A percentile compares a stretch with the other conserved stretches of the same genome.
Evolutionary conservation across 2,888 invertebrate species (phyloP).

Genomic region (Petrolisthes manimaculis): DNA sequence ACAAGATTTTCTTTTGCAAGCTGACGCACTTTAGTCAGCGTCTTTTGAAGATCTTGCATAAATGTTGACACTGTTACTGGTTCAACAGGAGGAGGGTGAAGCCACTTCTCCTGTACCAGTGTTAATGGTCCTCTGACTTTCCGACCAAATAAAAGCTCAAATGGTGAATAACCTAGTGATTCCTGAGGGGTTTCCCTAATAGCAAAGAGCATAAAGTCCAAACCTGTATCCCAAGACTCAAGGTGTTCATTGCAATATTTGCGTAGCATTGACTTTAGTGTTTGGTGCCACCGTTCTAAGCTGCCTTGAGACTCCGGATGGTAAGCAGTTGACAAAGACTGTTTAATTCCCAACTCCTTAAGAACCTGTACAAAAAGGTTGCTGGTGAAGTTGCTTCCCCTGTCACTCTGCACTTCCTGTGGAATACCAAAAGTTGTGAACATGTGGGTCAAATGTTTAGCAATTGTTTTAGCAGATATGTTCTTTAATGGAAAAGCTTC

Average conservation of each 20-base stretch:
- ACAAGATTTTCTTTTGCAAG: neutral
- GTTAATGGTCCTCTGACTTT: neutral
- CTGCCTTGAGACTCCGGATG: slow-evolving; percentile 23
- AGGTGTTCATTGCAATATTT: slow-evolving; percentile 3
- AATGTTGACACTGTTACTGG: neutral
- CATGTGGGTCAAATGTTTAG: neutral
- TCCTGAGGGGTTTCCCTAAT: slow-evolving; percentile 29
- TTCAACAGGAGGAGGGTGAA: neutral
- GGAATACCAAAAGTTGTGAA: slow-evolving; percentile 13
- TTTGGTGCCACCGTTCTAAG: slow-evolving; percentile 15
- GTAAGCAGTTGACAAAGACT: neutral
- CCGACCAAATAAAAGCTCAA: slow-evolving; percentile 8
- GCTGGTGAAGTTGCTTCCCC: slow-evolving; percentile 19
- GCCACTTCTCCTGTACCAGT: neutral
- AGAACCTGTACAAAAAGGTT: slow-evolving; percentile 3
- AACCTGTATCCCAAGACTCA: neutral
- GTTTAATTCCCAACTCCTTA: neutral
- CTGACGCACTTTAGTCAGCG: neutral
- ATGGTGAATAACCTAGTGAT: neutral
- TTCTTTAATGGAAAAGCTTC: neutral
- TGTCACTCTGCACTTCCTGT: neutral
- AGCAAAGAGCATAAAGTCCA: slow-evolving; percentile 5
- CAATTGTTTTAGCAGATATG: slow-evolving; percentile 16
- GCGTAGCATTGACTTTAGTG: slow-evolving; percentile 1
- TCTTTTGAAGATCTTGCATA: neutral